These are phyloP conservation scores for Limanda limanda DNA, from an alignment of 2,113 vertebrate species.

Conservation along the genomic window DNA sequence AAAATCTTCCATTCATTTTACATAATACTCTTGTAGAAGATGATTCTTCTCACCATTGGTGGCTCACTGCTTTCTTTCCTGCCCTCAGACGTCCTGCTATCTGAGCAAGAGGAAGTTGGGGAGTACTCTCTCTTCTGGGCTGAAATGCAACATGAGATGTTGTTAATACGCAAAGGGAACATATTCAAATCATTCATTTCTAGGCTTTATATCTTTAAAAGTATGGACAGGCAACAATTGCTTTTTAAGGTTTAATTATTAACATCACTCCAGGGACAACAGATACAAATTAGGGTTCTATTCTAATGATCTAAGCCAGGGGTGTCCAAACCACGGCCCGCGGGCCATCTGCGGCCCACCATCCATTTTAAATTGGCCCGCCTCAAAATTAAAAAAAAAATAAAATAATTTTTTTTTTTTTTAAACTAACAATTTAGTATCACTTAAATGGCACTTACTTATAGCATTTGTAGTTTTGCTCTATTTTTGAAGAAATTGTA, in stretches of 20 bases:
- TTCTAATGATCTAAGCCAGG: neutral
- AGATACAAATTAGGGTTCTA: neutral
- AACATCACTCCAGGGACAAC: neutral
- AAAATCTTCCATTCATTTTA: neutral
- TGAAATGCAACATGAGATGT: constrained; percentile 61
- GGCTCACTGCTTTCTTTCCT: constrained; percentile 84
- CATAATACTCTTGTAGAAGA: neutral
- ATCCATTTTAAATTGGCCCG: too few species aligned
- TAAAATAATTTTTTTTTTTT: too few species aligned
- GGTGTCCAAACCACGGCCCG: too few species aligned
- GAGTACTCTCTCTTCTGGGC: constrained; percentile 87
- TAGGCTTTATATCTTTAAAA: neutral
- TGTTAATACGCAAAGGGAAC: neutral
- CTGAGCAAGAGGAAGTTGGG: constrained; percentile 82
- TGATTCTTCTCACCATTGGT: constrained; percentile 84
- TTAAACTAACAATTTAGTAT: too few species aligned
- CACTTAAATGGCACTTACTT: too few species aligned
- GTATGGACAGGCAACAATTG: neutral
- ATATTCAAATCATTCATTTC: neutral
- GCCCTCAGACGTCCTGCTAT: constrained; percentile 82
- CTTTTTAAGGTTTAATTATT: neutral
- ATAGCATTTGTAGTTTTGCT: too few species aligned
- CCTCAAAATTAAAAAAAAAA: too few species aligned
- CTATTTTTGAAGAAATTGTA: too few species aligned
- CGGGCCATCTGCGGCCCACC: too few species aligned